These are phyloP conservation scores for Athalia circularis DNA, from an alignment of 2,888 invertebrate species.

Conservation along the genomic window DNA sequence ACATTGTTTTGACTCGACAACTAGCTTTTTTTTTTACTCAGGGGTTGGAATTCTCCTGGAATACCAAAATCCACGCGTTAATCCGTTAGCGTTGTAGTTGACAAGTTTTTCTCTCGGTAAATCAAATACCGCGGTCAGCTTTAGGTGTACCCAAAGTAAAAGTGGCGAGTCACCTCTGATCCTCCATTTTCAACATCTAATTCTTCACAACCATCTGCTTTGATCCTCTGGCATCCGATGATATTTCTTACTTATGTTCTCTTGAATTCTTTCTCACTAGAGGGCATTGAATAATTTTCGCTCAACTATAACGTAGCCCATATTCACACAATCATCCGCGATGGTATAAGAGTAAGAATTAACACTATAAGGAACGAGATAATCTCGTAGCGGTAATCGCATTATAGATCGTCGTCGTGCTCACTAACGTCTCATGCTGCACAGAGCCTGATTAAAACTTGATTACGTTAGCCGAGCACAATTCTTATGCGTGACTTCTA, in stretches of 20 bases:
- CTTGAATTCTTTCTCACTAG: neutral
- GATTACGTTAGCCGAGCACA: slow-evolving; percentile 60
- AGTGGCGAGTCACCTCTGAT: neutral
- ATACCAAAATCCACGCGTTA: slow-evolving; percentile 25
- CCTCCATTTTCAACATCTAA: neutral
- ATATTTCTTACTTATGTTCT: neutral
- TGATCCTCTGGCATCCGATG: slow-evolving; percentile 4
- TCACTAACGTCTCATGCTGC: slow-evolving; percentile 43
- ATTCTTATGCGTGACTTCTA: slow-evolving; percentile 49
- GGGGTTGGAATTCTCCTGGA: slow-evolving; percentile 18
- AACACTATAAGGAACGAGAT: slow-evolving; percentile 24
- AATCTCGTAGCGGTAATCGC: slow-evolving; percentile 57
- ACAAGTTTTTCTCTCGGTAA: neutral
- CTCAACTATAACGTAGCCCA: no score
- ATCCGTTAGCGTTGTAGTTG: neutral
- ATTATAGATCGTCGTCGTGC: slow-evolving; percentile 59
- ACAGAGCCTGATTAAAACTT: slow-evolving; percentile 63
- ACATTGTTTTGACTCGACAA: slow-evolving; percentile 36
- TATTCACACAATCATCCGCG: neutral
- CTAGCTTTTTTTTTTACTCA: slow-evolving; percentile 25
- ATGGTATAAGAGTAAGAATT: slow-evolving; percentile 23
- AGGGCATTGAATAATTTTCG: neutral
- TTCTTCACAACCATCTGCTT: slow-evolving; percentile 11
- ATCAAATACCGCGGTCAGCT: neutral
- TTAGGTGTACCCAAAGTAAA: neutral